phyloP scores from a whole-genome alignment of 2,888 invertebrate genomes.

The Drosophila aldrichi region DNA sequence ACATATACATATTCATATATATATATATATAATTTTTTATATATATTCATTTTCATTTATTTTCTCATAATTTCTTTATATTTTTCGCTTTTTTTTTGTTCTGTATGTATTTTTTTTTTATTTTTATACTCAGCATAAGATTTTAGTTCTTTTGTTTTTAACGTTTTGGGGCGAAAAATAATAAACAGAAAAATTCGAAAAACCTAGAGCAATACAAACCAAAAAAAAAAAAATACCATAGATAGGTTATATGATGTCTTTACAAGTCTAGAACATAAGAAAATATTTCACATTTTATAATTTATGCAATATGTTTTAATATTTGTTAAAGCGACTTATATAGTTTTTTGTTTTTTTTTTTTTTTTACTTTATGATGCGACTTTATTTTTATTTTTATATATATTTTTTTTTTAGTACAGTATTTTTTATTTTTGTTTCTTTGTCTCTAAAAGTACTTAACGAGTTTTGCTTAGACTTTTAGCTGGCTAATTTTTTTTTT shows the following conservation, averaged over 20 bases:
- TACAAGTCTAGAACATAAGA: conserved; percentile 79
- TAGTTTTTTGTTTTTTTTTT: not conserved
- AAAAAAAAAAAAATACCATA: conserved; percentile 51
- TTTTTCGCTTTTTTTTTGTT: conserved; percentile 16
- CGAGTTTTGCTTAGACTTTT: conserved; percentile 74
- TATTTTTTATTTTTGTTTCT: conserved; percentile 21
- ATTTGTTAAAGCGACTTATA: conserved; percentile 73
- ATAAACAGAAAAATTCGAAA: conserved; percentile 54
- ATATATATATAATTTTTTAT: conserved; percentile 34
- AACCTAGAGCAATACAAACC: conserved; percentile 65
- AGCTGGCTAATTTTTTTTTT: conserved; percentile 52
- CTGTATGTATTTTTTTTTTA: conserved; percentile 62
- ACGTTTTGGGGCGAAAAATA: conserved; percentile 65
- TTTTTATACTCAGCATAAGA: conserved; percentile 74
- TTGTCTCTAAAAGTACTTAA: conserved; percentile 77
- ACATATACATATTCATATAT: conserved; percentile 1
- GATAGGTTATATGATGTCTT: conserved; percentile 37
- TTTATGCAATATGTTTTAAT: conserved; percentile 61
- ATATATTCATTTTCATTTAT: conserved; percentile 67
- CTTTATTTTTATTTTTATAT: conserved; percentile 35
- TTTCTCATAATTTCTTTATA: conserved; percentile 33
- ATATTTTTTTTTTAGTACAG: conserved; percentile 60
- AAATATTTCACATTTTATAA: conserved; percentile 73
- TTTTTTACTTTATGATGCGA: conserved; percentile 60
- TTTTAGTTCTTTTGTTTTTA: conserved; percentile 63